These are phyloP conservation scores for Eublepharis macularius DNA, from an alignment of 2,113 vertebrate genomes.

Conservation along the genomic window DNA sequence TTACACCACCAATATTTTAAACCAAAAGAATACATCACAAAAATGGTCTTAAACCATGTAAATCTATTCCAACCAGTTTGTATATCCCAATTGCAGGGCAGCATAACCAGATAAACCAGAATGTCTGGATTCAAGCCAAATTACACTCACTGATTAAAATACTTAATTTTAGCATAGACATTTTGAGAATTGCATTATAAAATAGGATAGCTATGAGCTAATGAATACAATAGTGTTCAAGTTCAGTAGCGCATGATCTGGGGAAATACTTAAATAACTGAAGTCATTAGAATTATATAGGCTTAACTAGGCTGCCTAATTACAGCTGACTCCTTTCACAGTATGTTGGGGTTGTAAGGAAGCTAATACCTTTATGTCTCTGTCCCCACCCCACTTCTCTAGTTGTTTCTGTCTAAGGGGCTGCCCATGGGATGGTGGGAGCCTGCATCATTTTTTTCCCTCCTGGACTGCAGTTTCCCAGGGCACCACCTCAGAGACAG, in stretches of 20 bases:
- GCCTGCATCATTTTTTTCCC: not conserved
- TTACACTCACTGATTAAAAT: not conserved
- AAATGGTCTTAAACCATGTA: not conserved
- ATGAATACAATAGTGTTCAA: not conserved
- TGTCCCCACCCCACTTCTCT: not conserved
- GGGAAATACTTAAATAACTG: not conserved
- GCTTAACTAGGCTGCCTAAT: not conserved
- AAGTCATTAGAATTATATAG: not conserved
- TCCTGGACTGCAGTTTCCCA: not conserved
- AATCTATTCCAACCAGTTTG: not conserved
- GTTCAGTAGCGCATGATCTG: not conserved
- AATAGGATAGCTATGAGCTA: not conserved
- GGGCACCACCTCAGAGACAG: not conserved
- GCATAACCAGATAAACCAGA: not conserved
- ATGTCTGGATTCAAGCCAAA: not conserved
- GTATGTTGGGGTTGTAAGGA: not conserved
- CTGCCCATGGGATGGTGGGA: not conserved
- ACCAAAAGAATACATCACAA: not conserved
- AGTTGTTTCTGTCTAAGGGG: not conserved
- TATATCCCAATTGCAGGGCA: not conserved
- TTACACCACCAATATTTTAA: not conserved
- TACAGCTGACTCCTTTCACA: not conserved
- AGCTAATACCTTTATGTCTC: not conserved
- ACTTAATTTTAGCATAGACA: not conserved
- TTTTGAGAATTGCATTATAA: not conserved